Evolutionary conservation across 2,888 invertebrate species (phyloP).

Genomic region (Leucophenga montana): DNA sequence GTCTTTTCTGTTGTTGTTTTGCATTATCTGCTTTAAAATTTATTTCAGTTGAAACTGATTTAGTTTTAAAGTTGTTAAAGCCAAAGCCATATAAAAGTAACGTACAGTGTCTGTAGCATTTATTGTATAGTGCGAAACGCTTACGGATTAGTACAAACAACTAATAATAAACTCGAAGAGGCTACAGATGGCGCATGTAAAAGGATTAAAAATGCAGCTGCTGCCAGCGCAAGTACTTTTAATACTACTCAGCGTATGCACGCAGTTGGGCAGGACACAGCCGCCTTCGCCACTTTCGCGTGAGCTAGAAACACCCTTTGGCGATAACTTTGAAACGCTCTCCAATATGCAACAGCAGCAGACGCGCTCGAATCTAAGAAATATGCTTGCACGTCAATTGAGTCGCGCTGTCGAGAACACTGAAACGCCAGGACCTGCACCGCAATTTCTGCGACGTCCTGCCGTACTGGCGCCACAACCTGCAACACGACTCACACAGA

Average conservation of each 20-base stretch:
- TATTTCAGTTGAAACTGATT: background rate
- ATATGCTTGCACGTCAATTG: background rate
- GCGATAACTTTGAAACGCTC: background rate
- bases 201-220: background rate
- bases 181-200: background rate
- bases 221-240: background rate
- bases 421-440: background rate
- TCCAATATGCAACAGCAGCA: background rate
- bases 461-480: background rate
- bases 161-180: no score
- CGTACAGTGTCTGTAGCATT: background rate
- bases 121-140: background rate
- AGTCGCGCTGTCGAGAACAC: background rate
- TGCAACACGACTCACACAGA: background rate
- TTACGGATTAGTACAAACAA: background rate
- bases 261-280: background rate
- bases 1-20: background rate
- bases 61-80: background rate
- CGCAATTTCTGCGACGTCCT: background rate
- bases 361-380: background rate
- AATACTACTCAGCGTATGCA: background rate
- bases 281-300: background rate
- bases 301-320: background rate
- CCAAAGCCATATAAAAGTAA: slow-evolving; percentile 2
- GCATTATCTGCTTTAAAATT: background rate